Conservation (phyloP, 1,140 invertebrate genomes). For the Thaumatotibia leucotreta region DNA sequence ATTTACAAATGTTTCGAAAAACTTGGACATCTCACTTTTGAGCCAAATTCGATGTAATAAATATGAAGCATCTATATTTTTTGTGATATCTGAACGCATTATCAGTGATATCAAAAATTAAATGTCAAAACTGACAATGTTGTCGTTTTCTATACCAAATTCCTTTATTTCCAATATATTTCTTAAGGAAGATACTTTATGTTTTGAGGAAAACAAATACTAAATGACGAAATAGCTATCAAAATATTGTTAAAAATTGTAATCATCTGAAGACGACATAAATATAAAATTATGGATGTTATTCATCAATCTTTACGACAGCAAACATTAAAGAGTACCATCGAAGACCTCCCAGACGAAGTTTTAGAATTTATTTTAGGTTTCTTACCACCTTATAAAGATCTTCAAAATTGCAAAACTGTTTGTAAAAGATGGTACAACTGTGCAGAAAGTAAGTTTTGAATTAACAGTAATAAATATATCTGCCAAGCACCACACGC, state of each 20-base stretch:
- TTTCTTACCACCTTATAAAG: constrained; percentile 92
- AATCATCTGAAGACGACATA: background rate
- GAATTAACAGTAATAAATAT: background rate
- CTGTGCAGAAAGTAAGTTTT: constrained; percentile 85
- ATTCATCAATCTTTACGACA: constrained; percentile 43
- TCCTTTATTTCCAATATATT: background rate
- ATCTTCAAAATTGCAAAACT: constrained; percentile 89
- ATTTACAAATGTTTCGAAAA: no score
- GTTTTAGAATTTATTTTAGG: constrained; percentile 94
- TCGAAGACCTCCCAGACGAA: constrained; percentile 91
- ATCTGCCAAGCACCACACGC: background rate
- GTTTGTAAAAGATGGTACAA: constrained; percentile 91
- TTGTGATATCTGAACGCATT: background rate
- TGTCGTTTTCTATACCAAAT: constrained; percentile 1
- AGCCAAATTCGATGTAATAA: no score
- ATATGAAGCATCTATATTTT: background rate
- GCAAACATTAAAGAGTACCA: constrained; percentile 60
- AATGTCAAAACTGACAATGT: constrained; percentile 6
- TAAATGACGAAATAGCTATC: background rate
- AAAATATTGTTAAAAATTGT: background rate
- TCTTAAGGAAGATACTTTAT: no score
- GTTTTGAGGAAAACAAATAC: background rate
- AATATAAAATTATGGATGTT: constrained; percentile 46
- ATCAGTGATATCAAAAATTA: background rate
- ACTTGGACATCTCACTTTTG: no score